A percentile compares a stretch with the other conserved stretches of the same genome.
phyloP scores from a whole-genome alignment of 1,140 invertebrate genomes.

The Melitaea cinxia region DNA sequence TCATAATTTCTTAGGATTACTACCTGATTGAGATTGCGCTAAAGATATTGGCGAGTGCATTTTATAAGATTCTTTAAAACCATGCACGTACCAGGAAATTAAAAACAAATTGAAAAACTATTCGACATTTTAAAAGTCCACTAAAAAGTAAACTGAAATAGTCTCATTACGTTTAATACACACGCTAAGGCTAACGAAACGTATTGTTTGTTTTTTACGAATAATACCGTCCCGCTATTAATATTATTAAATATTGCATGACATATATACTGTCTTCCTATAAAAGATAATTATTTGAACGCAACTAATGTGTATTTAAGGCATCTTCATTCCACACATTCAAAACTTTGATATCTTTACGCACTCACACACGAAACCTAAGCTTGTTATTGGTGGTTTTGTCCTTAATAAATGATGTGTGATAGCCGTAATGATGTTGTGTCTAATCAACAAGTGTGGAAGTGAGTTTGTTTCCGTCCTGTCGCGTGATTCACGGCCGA shows the following conservation, averaged over 20 bases:
- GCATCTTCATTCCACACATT: neutral
- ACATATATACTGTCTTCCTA: constrained; percentile 17
- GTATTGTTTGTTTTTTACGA: neutral
- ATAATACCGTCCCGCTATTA: neutral
- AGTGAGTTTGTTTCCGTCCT: constrained; percentile 31
- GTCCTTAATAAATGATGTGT: neutral
- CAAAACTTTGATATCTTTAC: neutral
- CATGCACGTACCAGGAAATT: neutral
- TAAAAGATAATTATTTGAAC: neutral
- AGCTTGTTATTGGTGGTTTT: neutral
- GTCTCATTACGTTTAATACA: neutral
- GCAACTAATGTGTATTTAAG: neutral
- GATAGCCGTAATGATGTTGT: neutral
- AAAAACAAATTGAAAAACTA: neutral
- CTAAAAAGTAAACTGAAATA: neutral
- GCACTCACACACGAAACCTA: neutral
- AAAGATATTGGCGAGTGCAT: no score
- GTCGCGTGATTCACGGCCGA: constrained; percentile 29
- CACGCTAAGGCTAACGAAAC: neutral
- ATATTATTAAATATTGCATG: constrained; percentile 15
- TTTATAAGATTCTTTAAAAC: no score
- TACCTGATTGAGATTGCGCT: no score
- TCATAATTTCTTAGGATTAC: no score
- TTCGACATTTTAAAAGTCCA: neutral
- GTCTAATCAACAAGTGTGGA: constrained; percentile 9